Evolutionary conservation across 2,797 vertebrate genomes (phyloP).

Genomic region (Phaenicophaeus curvirostris): DNA sequence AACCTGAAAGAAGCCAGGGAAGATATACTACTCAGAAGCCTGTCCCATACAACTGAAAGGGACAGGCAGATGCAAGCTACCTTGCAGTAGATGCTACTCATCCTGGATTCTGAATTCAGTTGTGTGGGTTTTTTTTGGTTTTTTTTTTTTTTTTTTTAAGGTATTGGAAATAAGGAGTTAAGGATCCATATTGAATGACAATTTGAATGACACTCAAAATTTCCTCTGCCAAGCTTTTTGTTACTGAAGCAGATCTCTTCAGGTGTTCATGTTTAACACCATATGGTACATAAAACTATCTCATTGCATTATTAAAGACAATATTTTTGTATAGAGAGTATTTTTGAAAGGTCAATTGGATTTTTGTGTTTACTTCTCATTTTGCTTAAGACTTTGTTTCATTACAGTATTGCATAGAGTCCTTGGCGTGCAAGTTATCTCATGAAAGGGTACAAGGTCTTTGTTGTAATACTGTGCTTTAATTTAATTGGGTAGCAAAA

Average conservation of each 20-base stretch:
- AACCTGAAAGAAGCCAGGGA: neutral
- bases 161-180: neutral
- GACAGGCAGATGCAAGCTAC: neutral
- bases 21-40: neutral
- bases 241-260: neutral
- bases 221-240: neutral
- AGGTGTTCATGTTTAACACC: neutral
- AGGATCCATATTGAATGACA: neutral
- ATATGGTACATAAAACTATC: neutral
- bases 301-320: neutral
- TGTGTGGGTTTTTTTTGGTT: too few relatives aligned
- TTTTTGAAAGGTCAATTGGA: neutral
- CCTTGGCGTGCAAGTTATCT: neutral
- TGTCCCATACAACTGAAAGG: neutral
- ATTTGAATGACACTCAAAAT: neutral
- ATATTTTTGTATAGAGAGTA: neutral
- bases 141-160: too few relatives aligned
- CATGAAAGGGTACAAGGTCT: neutral
- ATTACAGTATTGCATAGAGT: neutral
- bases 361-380: neutral
- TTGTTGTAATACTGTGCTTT: constrained; percentile 2
- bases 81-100: neutral
- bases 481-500: constrained; percentile 2
- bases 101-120: neutral
- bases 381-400: neutral